Conservation (phyloP, 2,888 invertebrate species). For the Drosophila flavopinicola region DNA sequence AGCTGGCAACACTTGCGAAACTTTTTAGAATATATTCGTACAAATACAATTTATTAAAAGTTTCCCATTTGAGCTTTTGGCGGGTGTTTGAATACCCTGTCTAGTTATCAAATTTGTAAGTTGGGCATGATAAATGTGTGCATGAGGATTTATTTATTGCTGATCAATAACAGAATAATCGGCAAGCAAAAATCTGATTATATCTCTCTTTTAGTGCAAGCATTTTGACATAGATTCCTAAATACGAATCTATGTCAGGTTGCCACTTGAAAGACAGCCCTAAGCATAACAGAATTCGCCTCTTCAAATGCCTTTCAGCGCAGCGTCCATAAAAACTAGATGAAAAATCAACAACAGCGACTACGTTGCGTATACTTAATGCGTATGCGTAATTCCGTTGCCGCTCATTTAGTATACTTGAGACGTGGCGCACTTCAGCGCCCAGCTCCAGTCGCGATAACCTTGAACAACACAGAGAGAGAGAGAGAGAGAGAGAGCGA, state of each 20-base stretch:
- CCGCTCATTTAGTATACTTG: conserved; percentile 50
- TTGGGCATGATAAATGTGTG: neutral
- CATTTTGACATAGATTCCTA: conserved; percentile 33
- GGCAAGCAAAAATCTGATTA: neutral
- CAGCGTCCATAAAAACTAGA: no score
- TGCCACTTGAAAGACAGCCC: conserved; percentile 44
- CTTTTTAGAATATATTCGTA: conserved; percentile 31
- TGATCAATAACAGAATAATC: neutral
- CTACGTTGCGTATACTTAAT: conserved; percentile 55
- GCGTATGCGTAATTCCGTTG: conserved; percentile 62
- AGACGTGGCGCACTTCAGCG: conserved; percentile 42
- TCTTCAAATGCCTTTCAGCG: conserved; percentile 58
- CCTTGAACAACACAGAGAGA: conserved; percentile 54
- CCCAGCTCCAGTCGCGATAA: conserved; percentile 44
- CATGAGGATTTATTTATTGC: neutral
- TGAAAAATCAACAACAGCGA: conserved; percentile 27
- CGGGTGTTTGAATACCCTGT: conserved; percentile 14
- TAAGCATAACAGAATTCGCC: conserved; percentile 28
- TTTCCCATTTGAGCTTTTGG: conserved; percentile 41
- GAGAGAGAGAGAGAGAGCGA: neutral
- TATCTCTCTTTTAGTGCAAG: conserved; percentile 16
- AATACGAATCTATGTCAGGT: conserved; percentile 41
- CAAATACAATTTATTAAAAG: conserved; percentile 26
- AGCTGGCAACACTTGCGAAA: conserved; percentile 57
- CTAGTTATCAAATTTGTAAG: neutral